A percentile compares a stretch with the other conserved stretches of the same genome.
Evolutionary conservation across 2,888 invertebrate genomes (phyloP).

Genomic region (Heliconius hortense): DNA sequence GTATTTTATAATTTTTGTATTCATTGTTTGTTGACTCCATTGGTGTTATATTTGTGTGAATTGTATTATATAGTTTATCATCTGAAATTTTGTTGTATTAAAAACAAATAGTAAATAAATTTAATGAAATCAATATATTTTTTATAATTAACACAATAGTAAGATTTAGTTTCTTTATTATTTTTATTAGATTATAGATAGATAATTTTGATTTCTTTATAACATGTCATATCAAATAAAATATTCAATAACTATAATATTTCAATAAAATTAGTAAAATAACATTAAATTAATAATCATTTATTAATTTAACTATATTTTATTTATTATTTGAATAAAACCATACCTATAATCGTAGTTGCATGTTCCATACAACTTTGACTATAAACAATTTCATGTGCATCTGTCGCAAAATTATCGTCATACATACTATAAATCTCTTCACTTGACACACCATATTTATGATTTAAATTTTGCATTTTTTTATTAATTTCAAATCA

Average conservation of each 20-base stretch:
- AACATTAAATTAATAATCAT: background rate
- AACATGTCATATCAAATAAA: background rate
- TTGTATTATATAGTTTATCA: background rate
- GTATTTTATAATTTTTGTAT: background rate
- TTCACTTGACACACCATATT: constrained; percentile 44
- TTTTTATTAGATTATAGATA: background rate
- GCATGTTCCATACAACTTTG: constrained; percentile 10
- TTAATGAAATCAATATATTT: background rate
- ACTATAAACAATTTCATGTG: background rate
- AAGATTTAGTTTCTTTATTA: background rate
- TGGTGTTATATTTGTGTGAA: background rate
- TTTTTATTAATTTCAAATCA: constrained; percentile 17
- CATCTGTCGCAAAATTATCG: constrained; percentile 50
- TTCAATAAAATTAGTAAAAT: background rate
- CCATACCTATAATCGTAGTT: constrained; percentile 25
- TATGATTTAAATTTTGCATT: constrained; percentile 33
- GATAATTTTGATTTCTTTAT: background rate
- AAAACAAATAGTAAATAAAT: background rate
- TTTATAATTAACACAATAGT: background rate
- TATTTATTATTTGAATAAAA: background rate
- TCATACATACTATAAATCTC: constrained; percentile 58
- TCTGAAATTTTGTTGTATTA: constrained; percentile 1
- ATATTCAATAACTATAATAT: background rate
- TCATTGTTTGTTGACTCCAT: constrained; percentile 5
- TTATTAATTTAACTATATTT: background rate